Conservation (phyloP, 2,888 invertebrate species). For the Nezara viridula region DNA sequence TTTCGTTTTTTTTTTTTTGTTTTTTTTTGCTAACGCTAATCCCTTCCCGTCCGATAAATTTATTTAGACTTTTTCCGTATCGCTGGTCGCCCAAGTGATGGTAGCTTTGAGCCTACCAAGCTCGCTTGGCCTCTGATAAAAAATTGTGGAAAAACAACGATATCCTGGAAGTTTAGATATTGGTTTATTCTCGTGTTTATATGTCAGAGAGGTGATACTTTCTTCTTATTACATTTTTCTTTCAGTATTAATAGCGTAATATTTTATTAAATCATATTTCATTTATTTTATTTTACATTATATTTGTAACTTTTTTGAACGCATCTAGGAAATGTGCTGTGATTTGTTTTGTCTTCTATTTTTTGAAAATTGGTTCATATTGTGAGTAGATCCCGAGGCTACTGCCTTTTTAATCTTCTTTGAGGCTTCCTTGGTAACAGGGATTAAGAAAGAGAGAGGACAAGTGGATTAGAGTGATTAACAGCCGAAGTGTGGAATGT, state of each 20-base stretch:
- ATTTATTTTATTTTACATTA: too few relatives aligned
- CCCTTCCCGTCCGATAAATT: conserved; percentile 22
- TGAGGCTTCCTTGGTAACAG: too few relatives aligned
- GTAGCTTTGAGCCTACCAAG: not conserved
- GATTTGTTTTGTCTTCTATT: too few relatives aligned
- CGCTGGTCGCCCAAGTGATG: not conserved
- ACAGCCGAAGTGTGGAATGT: too few relatives aligned
- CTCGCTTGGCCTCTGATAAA: not conserved
- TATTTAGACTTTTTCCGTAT: not conserved
- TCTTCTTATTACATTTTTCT: not conserved
- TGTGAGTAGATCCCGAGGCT: too few relatives aligned
- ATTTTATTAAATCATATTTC: too few relatives aligned
- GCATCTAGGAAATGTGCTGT: too few relatives aligned
- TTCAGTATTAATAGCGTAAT: not conserved
- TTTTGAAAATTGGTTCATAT: too few relatives aligned
- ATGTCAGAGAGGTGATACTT: not conserved
- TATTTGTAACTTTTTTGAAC: too few relatives aligned
- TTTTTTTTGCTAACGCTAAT: conserved; percentile 1
- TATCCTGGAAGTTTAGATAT: not conserved
- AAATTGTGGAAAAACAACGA: not conserved
- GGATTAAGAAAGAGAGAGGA: too few relatives aligned
- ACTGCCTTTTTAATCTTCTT: too few relatives aligned
- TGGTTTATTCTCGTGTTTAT: not conserved
- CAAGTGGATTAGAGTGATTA: too few relatives aligned
- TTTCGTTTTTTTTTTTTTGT: not conserved